Evolutionary conservation across 2,113 vertebrate species (phyloP).

Genomic region (Strix uralensis): DNA sequence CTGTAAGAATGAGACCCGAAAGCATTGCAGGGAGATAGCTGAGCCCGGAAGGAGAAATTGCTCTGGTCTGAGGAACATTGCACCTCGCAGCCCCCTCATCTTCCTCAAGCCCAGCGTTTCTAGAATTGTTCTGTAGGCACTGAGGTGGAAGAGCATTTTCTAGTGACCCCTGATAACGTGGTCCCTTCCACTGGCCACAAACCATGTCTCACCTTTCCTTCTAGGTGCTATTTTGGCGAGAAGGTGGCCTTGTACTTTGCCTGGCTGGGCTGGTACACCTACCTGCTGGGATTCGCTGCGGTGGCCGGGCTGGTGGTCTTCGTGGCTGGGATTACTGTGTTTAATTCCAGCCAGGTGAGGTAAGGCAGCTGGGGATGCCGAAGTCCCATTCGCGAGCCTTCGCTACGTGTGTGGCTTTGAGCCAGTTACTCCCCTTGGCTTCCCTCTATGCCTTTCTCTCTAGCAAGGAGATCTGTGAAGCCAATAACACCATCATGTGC

Average conservation of each 20-base stretch:
- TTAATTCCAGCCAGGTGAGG: constrained; percentile 86
- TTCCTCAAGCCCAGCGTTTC: not conserved
- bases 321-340: constrained; percentile 81
- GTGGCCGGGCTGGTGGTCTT: constrained; percentile 74
- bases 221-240: constrained; percentile 90
- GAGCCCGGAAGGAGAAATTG: not conserved
- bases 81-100: not conserved
- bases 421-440: not conserved
- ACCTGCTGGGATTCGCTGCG: constrained; percentile 80
- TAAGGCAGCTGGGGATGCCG: constrained; percentile 53
- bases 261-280: constrained; percentile 94
- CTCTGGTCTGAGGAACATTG: not conserved
- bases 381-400: rapidly evolving
- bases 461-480: constrained; percentile 90
- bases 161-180: rapidly evolving
- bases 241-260: constrained; percentile 91
- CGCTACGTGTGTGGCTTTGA: rapidly evolving
- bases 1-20: rapidly evolving
- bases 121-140: not conserved
- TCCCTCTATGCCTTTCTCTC: not conserved
- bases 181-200: not conserved
- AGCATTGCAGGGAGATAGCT: not conserved
- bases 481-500: constrained; percentile 81
- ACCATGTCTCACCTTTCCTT: not conserved
- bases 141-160: not conserved